phyloP scores from a whole-genome alignment of 2,113 vertebrate genomes.

The Melanerpes aurifrons region DNA sequence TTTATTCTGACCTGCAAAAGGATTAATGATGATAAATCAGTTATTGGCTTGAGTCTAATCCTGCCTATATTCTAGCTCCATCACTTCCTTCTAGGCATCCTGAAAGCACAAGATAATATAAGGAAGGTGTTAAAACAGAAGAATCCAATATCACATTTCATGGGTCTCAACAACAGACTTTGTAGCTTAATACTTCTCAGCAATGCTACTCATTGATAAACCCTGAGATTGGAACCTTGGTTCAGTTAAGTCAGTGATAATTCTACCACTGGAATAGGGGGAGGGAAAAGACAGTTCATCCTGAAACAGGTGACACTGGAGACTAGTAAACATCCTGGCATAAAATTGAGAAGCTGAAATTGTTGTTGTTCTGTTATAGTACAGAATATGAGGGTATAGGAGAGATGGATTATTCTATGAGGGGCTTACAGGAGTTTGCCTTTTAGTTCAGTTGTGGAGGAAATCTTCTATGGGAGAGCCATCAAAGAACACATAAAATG shows the following conservation, averaged over 20 bases:
- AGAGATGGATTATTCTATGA: not conserved
- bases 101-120: not conserved
- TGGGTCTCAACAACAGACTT: not conserved
- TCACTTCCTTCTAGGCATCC: not conserved
- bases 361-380: not conserved
- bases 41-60: not conserved
- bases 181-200: not conserved
- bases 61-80: not conserved
- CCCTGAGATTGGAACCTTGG: not conserved
- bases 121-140: not conserved
- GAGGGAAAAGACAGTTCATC: not conserved
- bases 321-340: not conserved
- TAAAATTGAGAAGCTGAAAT: not conserved
- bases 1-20: not conserved
- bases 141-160: not conserved
- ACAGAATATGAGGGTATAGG: not conserved
- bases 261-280: not conserved
- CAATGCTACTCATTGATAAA: not conserved
- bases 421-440: accelerated
- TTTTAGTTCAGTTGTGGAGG: not conserved
- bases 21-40: not conserved
- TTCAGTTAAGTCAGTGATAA: not conserved
- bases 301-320: not conserved
- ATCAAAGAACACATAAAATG: not conserved
- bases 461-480: not conserved